Evolutionary conservation across 2,888 invertebrate genomes (phyloP), one percentile per base, ranked within the genome.

Genomic region (Vandiemenella viatica): DNA sequence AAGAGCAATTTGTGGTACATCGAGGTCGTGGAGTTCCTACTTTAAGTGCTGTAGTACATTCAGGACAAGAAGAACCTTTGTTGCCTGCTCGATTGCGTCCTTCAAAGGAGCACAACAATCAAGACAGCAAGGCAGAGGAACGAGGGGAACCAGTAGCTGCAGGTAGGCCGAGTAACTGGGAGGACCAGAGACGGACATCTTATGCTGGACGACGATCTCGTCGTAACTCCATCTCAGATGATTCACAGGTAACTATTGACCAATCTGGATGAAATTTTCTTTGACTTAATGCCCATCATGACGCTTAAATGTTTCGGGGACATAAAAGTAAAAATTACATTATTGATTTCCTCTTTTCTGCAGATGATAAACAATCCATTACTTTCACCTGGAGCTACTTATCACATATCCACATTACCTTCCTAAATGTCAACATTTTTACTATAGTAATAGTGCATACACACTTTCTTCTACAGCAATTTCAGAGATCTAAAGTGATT

Each of bases 131-230:
- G 62, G 76, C 78, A 40, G 80, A 82, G 57, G 83, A 83, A 63
- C 70, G 78, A 63, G 79, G 78, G 7, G 55, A 55, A 62, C 55
- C 67, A 57, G 72, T 75, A 52, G 78, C 88, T 54, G 89, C 90
- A 51, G 90, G 89, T 32, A 79, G 83, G 59, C 90, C 90, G 46
- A 87, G 88, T 60, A 83, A 84, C 68, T 86, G 85, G 82, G 82
- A 82, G 65, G 84, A 83, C 53, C 72, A 74, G 55, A 72, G 79
- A 58, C 75, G 78, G 63, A 75, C 75, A 43, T 77, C 77, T 50
- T 89, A 80, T 69, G 87, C 86, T 49, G 90, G 88, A 42, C 76
- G 88, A 4, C 75, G 90, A 42, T 90, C 89, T 42, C 74, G 90
- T 16, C 74, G 89, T 54, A 87, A 88, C 62, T 90, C 89, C 56